These are phyloP conservation scores for Alces alces DNA, from an alignment of 2,113 vertebrate species.

Conservation along the genomic window DNA sequence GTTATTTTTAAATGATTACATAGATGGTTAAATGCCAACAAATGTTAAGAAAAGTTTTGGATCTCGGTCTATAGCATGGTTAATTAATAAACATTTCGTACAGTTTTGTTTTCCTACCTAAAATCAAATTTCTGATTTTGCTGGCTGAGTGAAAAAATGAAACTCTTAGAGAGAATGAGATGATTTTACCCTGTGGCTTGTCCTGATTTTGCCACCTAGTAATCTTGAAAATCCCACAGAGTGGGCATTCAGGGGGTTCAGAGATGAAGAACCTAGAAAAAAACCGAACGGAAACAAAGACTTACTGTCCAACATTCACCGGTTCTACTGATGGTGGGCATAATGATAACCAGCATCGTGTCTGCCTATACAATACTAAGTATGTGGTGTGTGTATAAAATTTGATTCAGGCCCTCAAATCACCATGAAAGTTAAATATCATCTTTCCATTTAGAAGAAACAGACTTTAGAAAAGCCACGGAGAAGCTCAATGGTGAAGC, in stretches of 20 bases:
- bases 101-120: not conserved
- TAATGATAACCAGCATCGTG: too few relatives aligned
- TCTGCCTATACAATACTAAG: not conserved
- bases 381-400: not conserved
- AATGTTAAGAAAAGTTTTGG: not conserved
- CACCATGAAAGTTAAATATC: not conserved
- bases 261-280: not conserved
- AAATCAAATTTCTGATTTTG: not conserved
- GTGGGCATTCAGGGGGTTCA: not conserved
- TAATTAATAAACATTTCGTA: not conserved
- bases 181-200: not conserved
- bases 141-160: not conserved
- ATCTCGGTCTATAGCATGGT: not conserved
- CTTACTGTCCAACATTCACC: fast-evolving
- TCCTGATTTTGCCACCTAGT: not conserved
- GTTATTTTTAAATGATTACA: not conserved
- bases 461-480: not conserved
- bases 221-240: not conserved
- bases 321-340: fast-evolving
- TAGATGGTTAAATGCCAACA: not conserved
- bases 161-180: not conserved
- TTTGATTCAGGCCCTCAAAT: not conserved
- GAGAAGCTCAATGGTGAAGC: not conserved
- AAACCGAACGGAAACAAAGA: not conserved
- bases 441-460: not conserved